Evolutionary conservation across 2,797 vertebrate genomes (phyloP), one percentile per base, ranked within the genome.

Genomic region (Sebastolobus alascanus): DNA sequence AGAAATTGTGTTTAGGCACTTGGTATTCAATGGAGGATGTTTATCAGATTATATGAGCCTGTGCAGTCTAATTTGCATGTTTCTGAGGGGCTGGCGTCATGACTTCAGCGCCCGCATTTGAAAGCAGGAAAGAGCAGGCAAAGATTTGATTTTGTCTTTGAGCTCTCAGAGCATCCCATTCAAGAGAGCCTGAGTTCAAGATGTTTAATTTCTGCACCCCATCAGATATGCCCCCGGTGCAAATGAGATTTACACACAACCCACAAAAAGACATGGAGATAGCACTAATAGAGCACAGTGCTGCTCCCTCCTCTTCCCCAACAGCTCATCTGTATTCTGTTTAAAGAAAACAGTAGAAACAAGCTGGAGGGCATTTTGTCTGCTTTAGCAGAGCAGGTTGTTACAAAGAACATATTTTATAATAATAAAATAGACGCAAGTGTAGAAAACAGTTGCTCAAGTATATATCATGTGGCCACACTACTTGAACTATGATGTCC

Each of bases 51-150:
- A 84, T 87, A 84, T 81, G 87, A 92, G 92, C 60, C 88, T 77
- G 86, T 86, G 90, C 89, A 84, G 90, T 89, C 87, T 92, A 29
- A 94, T 95, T 93, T 94, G 87, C 90, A 93, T 92, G 77, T 87
- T 92, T 93, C 90, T 55, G 68, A 85, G 83, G 77, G 77, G 85
- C 77, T 29, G 38, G 77, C 79, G 4, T 86, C 88, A 87, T 75
- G 85, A 91, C 82, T 93, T 83, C 82, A 85, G 54, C 56, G 80
- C 80, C 73, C 40, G 25, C 67, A 82, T 90, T 87, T 84, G 75
- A 88, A 91, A 84, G 86, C 74, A 86, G 77, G 54, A 83, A 80
- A 81, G 80, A 79, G 58, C 56, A 73, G 79, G 66, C 38, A 60
- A 65, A 77, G 67, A 89, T 90, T 86, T 43, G 71, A 90, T 87